phyloP scores from a whole-genome alignment of 2,113 vertebrate species.

The Sterrhoptilus dennistouni region DNA sequence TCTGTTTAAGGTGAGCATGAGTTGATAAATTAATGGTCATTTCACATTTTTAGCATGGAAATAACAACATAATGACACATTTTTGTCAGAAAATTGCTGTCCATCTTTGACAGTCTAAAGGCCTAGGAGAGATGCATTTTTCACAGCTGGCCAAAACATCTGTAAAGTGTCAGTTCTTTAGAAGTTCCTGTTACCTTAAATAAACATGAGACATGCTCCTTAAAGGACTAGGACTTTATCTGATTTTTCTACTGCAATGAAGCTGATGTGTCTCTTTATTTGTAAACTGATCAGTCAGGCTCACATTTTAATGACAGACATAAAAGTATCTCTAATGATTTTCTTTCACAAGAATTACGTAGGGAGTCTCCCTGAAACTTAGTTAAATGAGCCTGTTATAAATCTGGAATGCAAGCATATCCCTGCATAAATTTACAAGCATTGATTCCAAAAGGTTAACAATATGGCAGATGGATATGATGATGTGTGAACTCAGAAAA shows the following conservation, averaged over 20 bases:
- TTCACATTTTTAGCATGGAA: not conserved
- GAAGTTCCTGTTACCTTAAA: not conserved
- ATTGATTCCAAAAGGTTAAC: slow-evolving; percentile 8
- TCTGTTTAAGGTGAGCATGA: not conserved
- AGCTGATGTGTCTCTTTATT: not conserved
- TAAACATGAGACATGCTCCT: not conserved
- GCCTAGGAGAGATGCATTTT: not conserved
- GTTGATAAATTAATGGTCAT: not conserved
- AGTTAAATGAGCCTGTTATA: not conserved
- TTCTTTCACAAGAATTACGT: not conserved
- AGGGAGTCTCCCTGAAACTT: not conserved
- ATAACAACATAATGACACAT: not conserved
- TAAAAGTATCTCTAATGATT: not conserved
- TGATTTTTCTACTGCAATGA: not conserved
- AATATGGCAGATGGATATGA: slow-evolving; percentile 8
- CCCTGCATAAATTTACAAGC: slow-evolving; percentile 38
- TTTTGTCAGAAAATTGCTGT: not conserved
- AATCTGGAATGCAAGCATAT: slow-evolving; percentile 3
- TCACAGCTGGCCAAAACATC: not conserved
- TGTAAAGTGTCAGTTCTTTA: not conserved
- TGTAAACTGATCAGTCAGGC: not conserved
- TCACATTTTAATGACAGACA: not conserved
- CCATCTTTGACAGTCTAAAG: not conserved
- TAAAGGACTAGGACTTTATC: not conserved
- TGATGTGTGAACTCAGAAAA: slow-evolving; percentile 4